Percentiles rank a stretch among this genome's conserved stretches.
phyloP scores from a whole-genome alignment of 2,797 vertebrate genomes.

The Neostethus bicornis region DNA sequence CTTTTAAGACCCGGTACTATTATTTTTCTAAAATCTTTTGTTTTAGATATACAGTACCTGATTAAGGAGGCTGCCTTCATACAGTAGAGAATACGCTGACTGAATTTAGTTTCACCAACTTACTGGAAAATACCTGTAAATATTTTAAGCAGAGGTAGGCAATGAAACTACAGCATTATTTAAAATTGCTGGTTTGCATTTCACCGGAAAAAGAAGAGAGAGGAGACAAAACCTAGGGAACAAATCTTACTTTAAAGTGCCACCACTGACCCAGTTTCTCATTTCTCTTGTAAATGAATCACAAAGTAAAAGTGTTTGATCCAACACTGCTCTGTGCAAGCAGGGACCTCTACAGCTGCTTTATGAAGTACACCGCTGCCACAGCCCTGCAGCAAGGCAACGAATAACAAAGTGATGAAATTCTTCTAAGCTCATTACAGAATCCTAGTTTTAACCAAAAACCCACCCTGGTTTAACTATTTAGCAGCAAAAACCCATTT shows the following conservation, averaged over 20 bases:
- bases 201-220: slow-evolving; percentile 20
- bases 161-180: neutral
- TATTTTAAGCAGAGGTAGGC: neutral
- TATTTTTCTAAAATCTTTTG: neutral
- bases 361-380: slow-evolving; percentile 20
- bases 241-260: slow-evolving; percentile 45
- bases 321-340: slow-evolving; percentile 36
- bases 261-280: slow-evolving; percentile 74
- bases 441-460: slow-evolving; percentile 16
- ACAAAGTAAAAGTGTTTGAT: slow-evolving; percentile 54
- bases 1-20: slow-evolving; percentile 31
- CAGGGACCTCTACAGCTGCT: slow-evolving; percentile 49
- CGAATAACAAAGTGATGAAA: slow-evolving; percentile 59
- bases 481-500: slow-evolving; percentile 3
- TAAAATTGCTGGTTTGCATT: neutral
- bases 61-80: slow-evolving; percentile 2
- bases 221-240: slow-evolving; percentile 54
- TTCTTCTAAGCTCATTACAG: slow-evolving; percentile 44
- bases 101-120: neutral
- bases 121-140: neutral
- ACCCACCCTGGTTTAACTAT: neutral
- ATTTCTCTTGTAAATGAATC: slow-evolving; percentile 70
- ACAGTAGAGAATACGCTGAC: neutral
- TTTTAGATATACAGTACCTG: slow-evolving; percentile 16
- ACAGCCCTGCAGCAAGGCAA: slow-evolving; percentile 23